Evolutionary conservation across 1,140 invertebrate genomes (phyloP), one percentile per base, ranked within the genome.

Genomic region (Drosophila lacertosa): DNA sequence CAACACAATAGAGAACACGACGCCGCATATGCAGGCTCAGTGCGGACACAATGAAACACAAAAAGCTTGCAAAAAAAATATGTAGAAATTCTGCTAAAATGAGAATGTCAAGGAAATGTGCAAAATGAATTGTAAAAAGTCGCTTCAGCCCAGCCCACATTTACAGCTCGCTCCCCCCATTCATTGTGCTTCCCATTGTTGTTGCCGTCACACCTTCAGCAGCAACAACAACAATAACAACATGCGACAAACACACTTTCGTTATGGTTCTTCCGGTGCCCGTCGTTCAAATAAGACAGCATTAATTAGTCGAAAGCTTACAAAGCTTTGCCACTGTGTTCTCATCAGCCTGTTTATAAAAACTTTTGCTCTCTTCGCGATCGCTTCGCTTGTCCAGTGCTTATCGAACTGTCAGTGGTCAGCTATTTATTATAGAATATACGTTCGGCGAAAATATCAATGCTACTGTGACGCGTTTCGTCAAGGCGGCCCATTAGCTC

Each of bases 401-500:
- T 16, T 33, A 1, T 60, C 54, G 42, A 67, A 67, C 64, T 48
- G 26, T 20, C 13, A 0, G 40, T 16, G 16, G 9, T 20, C 3
- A 18, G 54, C 62, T 66, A 66, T 51, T 67, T 67, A 48, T 67
- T 67, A 48, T 77, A 75, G 55, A 74, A 47, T 37, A 40, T 37
- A 47, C 58, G 2, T 15, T 9, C 11, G n/a, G 22, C 7, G 10
- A 13, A n/a, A 29, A 29, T 35, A 35, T 35, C n/a, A n/a, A 6
- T 5, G n/a, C 33, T 35, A 4, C 5, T 26, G 1, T 7, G 20
- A 22, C n/a, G 7, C 1, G 6, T 3, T 0, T 3, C 0, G 1
- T 3, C 44, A 24, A 1, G 5, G 5, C 35, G 91, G 91, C 92
- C 91, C 91, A 92, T 91, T 92, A 92, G 92, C 91, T 92, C 92